Evolutionary conservation across 92 coral and sea anemone genomes (phyloP), one percentile per base, ranked within the genome.

Genomic region (Heteractis magnifica): DNA sequence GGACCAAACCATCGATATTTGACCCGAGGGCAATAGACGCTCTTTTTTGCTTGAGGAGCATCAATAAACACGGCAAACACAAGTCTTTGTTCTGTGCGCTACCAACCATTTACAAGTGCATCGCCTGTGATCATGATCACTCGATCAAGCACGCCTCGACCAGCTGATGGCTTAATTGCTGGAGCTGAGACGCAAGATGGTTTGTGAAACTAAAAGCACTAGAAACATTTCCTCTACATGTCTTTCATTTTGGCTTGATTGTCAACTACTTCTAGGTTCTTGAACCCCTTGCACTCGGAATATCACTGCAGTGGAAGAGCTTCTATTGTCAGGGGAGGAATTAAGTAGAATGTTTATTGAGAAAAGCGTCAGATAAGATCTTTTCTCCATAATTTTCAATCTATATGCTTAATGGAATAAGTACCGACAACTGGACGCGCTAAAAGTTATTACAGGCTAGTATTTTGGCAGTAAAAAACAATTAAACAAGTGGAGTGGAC

Each of bases 331-430:
- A 18, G 56, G 16, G 19, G 23, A 11, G 64, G 72, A 81, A 74
- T 52, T 59, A 64, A 68, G 84, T 49, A 72, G 72, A 81, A 68
- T 68, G 73, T 81, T 81, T 81, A 81, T 81, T 60, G 77, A 81
- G 56, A 19, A 23, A 68, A 26, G 50, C 14, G 52, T 26, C 65
- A 51, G 84, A 81, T 81, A 81, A 81, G 84, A 81, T 81, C 84
- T 81, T 50, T 16, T 49, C 64, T 55, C 70, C 77, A 19, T 76
- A 26, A 68, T 62, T 68, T 81, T n/a, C 84, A 81, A 81, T 81
- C 73, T 81, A 81, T 81, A 81, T 81, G 84, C 84, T 81, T 68
- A 81, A 53, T 65, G 73, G 77, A 21, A 52, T 20, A 74, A n/a
- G 53, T 68, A 48, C 81, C 81, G 81, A 78, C 81, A 78, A 21